phyloP scores from a whole-genome alignment of 2,113 vertebrate genomes.

The Falcunculus frontatus region DNA sequence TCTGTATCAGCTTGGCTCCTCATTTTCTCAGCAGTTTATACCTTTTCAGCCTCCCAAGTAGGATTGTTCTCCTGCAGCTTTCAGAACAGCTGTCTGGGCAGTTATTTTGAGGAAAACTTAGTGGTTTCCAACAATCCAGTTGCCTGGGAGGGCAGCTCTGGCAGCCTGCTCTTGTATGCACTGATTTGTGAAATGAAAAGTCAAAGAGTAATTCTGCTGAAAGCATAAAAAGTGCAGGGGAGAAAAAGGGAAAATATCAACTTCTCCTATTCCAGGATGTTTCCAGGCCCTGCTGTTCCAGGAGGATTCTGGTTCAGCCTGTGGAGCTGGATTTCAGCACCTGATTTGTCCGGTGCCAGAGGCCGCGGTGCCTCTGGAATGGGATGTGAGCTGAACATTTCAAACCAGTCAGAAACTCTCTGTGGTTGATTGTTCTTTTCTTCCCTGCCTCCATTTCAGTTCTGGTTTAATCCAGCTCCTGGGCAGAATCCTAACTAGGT shows the following conservation, averaged over 20 bases:
- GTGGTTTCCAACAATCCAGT: neutral
- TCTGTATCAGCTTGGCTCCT: slow-evolving; percentile 1
- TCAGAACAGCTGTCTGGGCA: neutral
- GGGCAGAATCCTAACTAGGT: neutral
- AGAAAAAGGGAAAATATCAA: accelerated
- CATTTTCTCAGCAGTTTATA: slow-evolving; percentile 22
- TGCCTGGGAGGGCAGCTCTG: neutral
- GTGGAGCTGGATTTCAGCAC: neutral
- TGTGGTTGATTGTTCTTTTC: neutral
- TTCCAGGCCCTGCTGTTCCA: neutral
- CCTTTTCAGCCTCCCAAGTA: neutral
- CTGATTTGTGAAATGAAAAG: neutral
- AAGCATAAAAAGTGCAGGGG: neutral
- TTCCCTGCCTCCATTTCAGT: neutral
- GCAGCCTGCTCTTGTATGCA: neutral
- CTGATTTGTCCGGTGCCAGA: neutral
- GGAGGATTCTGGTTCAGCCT: neutral
- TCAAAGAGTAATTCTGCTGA: neutral
- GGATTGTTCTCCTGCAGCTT: neutral
- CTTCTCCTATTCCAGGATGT: neutral
- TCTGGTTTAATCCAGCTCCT: neutral
- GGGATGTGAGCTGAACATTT: neutral
- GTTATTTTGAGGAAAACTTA: neutral
- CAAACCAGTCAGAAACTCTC: neutral
- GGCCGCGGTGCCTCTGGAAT: neutral